A percentile compares a stretch with the other conserved stretches of the same genome.
These are phyloP conservation scores for Brachionus angularis DNA, from an alignment of 1,140 invertebrate genomes.

Conservation along the genomic window DNA sequence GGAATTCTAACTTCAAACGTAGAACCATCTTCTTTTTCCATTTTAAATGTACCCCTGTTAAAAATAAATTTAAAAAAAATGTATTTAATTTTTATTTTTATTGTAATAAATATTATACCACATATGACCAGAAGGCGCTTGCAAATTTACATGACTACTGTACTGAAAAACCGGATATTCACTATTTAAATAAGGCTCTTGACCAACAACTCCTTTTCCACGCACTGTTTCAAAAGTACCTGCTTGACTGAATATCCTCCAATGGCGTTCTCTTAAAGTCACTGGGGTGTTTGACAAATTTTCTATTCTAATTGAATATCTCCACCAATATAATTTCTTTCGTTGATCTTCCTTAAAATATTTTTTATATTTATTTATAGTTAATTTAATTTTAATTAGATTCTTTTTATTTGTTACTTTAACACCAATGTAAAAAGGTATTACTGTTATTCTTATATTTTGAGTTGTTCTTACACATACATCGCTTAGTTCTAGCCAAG, in stretches of 20 bases:
- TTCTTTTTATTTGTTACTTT: conserved; percentile 56
- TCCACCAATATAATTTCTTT: conserved; percentile 54
- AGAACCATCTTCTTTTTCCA: conserved; percentile 91
- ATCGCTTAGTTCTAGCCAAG: conserved; percentile 89
- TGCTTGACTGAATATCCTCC: conserved; percentile 89
- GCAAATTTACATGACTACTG: conserved; percentile 88
- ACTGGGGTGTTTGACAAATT: conserved; percentile 80
- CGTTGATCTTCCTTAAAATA: conserved; percentile 51
- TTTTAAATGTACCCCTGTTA: conserved; percentile 84
- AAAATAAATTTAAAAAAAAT: conserved; percentile 46
- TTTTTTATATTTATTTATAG: conserved; percentile 4
- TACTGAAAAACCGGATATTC: conserved; percentile 90
- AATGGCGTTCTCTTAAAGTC: conserved; percentile 86
- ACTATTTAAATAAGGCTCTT: conserved; percentile 83
- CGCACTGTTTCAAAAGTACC: conserved; percentile 89
- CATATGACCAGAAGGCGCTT: conserved; percentile 96
- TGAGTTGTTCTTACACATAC: conserved; percentile 97
- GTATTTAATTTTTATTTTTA: not conserved
- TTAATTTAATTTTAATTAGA: not conserved
- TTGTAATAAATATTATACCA: conserved; percentile 62
- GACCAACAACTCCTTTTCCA: conserved; percentile 86
- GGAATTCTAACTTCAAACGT: conserved; percentile 93
- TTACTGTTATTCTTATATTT: conserved; percentile 87
- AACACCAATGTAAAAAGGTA: conserved; percentile 94
- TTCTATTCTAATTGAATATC: conserved; percentile 90